Conservation (phyloP, 2,797 vertebrate species). For the Chaunax sp. region DNA sequence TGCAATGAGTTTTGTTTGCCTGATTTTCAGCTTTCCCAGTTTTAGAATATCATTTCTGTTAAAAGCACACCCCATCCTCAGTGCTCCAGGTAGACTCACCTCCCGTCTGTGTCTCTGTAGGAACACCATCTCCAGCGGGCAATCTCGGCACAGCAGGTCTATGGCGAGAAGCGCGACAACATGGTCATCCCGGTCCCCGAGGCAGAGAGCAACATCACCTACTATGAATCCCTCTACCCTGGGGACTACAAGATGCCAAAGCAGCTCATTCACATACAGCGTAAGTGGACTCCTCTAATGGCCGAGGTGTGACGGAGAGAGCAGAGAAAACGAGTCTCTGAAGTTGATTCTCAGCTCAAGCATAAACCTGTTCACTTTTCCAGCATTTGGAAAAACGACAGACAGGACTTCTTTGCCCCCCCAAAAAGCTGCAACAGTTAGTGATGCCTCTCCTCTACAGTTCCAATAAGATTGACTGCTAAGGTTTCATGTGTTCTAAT, state of each 20-base stretch:
- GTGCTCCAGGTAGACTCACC: background rate
- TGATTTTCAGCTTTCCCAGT: too few relatives aligned
- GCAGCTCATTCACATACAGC: slow-evolving; percentile 99
- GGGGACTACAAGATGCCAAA: slow-evolving; percentile 99
- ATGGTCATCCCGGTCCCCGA: slow-evolving; percentile 93
- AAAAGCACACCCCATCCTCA: background rate
- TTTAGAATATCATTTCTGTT: too few relatives aligned
- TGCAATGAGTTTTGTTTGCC: too few relatives aligned
- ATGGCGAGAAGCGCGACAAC: slow-evolving; percentile 99
- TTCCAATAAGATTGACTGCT: too few relatives aligned
- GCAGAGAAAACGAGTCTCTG: slow-evolving; percentile 4
- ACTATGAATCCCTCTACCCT: slow-evolving; percentile 99
- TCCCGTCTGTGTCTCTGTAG: slow-evolving; percentile 67
- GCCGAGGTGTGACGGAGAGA: slow-evolving; percentile 15
- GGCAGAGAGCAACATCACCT: slow-evolving; percentile 98
- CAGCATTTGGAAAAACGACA: too few relatives aligned
- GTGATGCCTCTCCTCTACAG: too few relatives aligned
- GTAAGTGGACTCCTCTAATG: too few relatives aligned
- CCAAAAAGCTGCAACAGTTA: too few relatives aligned
- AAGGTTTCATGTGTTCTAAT: too few relatives aligned
- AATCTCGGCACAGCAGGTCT: slow-evolving; percentile 99
- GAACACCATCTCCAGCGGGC: slow-evolving; percentile 99
- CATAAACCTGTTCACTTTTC: too few relatives aligned
- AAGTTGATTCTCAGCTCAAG: too few relatives aligned
- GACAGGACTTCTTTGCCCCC: too few relatives aligned